Evolutionary conservation across 2,888 invertebrate genomes (phyloP).

Genomic region (Morinoia aosen): DNA sequence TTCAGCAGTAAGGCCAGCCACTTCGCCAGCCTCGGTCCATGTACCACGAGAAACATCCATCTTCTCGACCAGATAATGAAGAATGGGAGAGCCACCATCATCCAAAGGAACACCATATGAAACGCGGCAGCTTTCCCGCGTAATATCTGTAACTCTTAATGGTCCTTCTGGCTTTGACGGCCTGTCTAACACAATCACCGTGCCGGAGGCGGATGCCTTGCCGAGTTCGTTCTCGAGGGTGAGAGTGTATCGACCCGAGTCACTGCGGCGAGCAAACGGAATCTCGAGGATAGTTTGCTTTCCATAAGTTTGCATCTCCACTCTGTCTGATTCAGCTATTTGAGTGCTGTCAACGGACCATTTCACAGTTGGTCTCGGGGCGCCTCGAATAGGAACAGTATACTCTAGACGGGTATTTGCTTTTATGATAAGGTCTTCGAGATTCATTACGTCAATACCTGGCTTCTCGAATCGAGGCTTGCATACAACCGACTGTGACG

Average conservation of each 20-base stretch:
- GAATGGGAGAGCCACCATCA: slow-evolving; percentile 94
- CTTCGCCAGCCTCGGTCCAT: slow-evolving; percentile 93
- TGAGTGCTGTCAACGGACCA: slow-evolving; percentile 91
- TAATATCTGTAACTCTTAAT: slow-evolving; percentile 84
- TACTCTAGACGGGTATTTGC: slow-evolving; percentile 95
- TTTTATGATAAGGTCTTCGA: slow-evolving; percentile 91
- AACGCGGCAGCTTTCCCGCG: slow-evolving; percentile 90
- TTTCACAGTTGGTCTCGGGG: slow-evolving; percentile 90
- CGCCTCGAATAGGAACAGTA: slow-evolving; percentile 93
- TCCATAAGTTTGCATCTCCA: slow-evolving; percentile 85
- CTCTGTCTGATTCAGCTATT: slow-evolving; percentile 80
- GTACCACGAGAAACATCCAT: slow-evolving; percentile 96
- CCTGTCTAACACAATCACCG: slow-evolving; percentile 88
- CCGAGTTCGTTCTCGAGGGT: slow-evolving; percentile 88
- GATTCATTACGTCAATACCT: slow-evolving; percentile 86
- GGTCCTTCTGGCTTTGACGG: slow-evolving; percentile 91
- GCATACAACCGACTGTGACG: slow-evolving; percentile 69
- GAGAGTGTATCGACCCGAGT: slow-evolving; percentile 87
- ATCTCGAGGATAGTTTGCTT: slow-evolving; percentile 89
- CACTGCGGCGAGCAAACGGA: slow-evolving; percentile 84
- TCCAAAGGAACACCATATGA: slow-evolving; percentile 89
- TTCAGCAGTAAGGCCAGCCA: slow-evolving; percentile 85
- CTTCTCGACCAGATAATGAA: slow-evolving; percentile 96
- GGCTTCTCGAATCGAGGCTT: slow-evolving; percentile 77
- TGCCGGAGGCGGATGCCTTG: slow-evolving; percentile 84